Evolutionary conservation across 2,797 vertebrate genomes (phyloP), one percentile per base, ranked within the genome.

Genomic region (Urophycis tenuis): DNA sequence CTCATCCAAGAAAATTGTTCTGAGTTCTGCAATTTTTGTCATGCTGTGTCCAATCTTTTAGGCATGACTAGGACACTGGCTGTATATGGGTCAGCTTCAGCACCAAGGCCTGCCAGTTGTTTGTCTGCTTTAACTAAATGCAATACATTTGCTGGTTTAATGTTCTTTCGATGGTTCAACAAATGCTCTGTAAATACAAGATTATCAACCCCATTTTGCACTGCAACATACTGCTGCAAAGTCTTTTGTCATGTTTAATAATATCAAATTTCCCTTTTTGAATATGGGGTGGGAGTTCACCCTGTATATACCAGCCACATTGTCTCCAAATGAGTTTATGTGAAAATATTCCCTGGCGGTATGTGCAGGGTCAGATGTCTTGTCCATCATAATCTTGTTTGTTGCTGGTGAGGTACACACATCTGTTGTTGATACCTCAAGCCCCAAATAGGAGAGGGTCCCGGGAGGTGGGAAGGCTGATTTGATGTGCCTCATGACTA

Each of bases 211-310:
- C 30, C 15, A 29, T 69, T 69, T 69, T 69, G 0, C 67, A 69
- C 67, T 29, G n/a, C n/a, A 8, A 35, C 34, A 35, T 35, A 31
- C 25, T 29, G 67, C 67, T 30, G n/a, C n/a, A 2, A 11, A 29
- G 67, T 69, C 67, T 69, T 69, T 31, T 69, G 25, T 69, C 67
- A 30, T 69, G 67, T 69, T 69, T 31, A 69, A 31, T 69, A 29
- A 31, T 12, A 10, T 30, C 25, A 25, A 31, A 69, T 29, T 7
- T 36, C 2, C 19, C 5, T 69, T 12, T 69, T 69, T 45, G 2
- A 30, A 69, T 69, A 69, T 69, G 67, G 15, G 25, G 67, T 69
- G 30, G 4, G 67, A 25, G 3, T 69, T 15, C 67, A 25, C 67
- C 25, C 60, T n/a, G 25, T 6, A 5, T 67, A n/a, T 67, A n/a